These are phyloP conservation scores for Dicyrtomina minuta DNA, from an alignment of 2,888 invertebrate genomes.

Conservation along the genomic window DNA sequence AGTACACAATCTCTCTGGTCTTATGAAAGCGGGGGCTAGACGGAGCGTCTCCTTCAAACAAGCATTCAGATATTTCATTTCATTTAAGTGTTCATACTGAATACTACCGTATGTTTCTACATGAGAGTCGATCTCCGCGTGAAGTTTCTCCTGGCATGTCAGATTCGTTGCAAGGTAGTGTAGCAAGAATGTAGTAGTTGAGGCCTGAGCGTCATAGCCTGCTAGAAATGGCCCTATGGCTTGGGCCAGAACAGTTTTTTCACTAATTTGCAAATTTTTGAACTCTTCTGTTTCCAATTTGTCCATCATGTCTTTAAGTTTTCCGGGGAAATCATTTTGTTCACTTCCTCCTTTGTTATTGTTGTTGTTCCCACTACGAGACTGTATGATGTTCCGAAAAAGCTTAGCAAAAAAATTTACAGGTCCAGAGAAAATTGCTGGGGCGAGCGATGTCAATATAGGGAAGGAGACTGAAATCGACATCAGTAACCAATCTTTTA, in stretches of 20 bases:
- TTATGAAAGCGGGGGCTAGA: slow-evolving; percentile 29
- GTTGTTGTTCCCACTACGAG: not conserved
- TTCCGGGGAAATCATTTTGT: slow-evolving; percentile 12
- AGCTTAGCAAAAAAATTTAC: slow-evolving; percentile 3
- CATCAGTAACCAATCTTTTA: not conserved
- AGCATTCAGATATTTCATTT: slow-evolving; percentile 31
- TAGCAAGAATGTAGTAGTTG: slow-evolving; percentile 39
- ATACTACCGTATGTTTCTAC: slow-evolving; percentile 11
- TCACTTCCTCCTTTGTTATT: not conserved
- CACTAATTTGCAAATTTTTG: slow-evolving; percentile 36
- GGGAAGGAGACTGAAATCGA: slow-evolving; percentile 21
- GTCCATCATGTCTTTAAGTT: slow-evolving; percentile 39
- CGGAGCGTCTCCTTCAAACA: slow-evolving; percentile 37
- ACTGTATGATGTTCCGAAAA: too few species aligned
- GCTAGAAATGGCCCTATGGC: slow-evolving; percentile 48
- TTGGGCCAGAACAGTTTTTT: slow-evolving; percentile 47
- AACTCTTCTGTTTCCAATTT: slow-evolving; percentile 38
- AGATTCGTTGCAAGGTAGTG: slow-evolving; percentile 35
- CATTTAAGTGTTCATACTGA: slow-evolving; percentile 24
- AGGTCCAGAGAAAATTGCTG: not conserved
- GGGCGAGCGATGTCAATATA: slow-evolving; percentile 9
- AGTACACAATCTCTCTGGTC: slow-evolving; percentile 33
- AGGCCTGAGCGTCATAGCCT: slow-evolving; percentile 47
- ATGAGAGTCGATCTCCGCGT: slow-evolving; percentile 14
- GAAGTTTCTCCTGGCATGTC: slow-evolving; percentile 4